phyloP scores from a whole-genome alignment of 2,888 invertebrate genomes.

The Tribolium freemani region DNA sequence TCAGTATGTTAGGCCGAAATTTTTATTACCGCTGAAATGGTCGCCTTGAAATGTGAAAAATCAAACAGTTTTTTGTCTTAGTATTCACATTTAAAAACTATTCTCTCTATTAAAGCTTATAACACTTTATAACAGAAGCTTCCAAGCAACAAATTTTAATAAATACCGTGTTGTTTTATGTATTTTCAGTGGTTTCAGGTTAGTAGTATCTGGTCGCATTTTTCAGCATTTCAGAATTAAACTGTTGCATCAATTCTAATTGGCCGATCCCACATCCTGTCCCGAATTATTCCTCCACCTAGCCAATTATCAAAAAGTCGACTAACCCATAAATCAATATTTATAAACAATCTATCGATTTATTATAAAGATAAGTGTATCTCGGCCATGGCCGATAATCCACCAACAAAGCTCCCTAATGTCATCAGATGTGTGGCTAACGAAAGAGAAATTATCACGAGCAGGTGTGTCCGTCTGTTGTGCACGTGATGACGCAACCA shows the following conservation, averaged over 20 bases:
- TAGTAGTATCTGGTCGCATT: not conserved
- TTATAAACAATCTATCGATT: slow-evolving; percentile 2
- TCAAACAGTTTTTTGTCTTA: not conserved
- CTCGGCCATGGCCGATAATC: slow-evolving; percentile 1
- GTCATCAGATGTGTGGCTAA: not conserved
- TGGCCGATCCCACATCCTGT: not conserved
- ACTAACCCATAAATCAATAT: slow-evolving; percentile 3
- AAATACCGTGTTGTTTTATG: too few species aligned
- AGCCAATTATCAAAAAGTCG: not conserved
- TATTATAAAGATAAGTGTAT: slow-evolving; percentile 7
- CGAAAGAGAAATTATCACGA: not conserved
- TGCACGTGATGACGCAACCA: slow-evolving; percentile 9
- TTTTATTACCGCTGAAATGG: not conserved
- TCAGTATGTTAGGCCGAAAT: slow-evolving; percentile 1
- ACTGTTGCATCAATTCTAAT: not conserved
- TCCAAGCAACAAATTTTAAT: too few species aligned
- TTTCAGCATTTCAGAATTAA: not conserved
- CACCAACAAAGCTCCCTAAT: not conserved
- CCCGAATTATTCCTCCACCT: not conserved
- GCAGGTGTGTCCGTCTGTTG: slow-evolving; percentile 7
- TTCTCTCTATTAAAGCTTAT: not conserved
- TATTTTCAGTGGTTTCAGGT: not conserved
- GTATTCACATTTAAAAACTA: not conserved
- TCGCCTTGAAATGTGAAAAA: not conserved
- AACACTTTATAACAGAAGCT: too few species aligned